Base-by-base conservation (phyloP, 1,140 invertebrate species). In the Drosophila takahashii region DNA sequence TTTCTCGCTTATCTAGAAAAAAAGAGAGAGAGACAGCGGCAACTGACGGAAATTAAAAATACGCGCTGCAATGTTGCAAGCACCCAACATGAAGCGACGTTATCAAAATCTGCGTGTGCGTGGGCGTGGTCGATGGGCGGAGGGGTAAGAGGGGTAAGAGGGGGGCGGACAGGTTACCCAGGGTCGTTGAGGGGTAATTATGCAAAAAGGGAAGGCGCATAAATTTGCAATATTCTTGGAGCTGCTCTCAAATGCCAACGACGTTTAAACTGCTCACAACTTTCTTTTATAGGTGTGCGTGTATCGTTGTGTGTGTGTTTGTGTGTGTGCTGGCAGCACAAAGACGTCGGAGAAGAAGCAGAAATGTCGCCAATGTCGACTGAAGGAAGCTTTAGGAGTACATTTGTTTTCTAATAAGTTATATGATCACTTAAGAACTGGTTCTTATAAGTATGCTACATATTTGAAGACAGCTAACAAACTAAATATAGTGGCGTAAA, bases 61-160 rank as follows among this genome's bases (percentile, higher is more conserved):
- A 89, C 84, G 85, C 85, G 84, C 77, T 89, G 85, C 84, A 89
- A 89, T 87, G 84, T 87, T 87, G 84, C 84, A 89, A 79, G 83
- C 75, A 79, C 79, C 66, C 71, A 79, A 81, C 73, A 56, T 58
- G 65, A 39, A 54, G 77, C 81, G 84, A 89, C 79, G 77, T 89
- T 89, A 89, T 89, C 84, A 89, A 79, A 89, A 90, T 90, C 85
- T 71, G 77, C 67, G 80, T 83, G 84, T 84, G 79, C 79, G 74
- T 86, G 70, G 65, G 79, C 37, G 54, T 51, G 51, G 56, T 15
- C 10, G 34, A 11, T 16, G 57, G 16, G 13, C 2, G 32, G 13
- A 10, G 2, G 11, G 13, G 22, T 22, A 22, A 22, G 18, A 15
- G 37, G 26, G 9, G 32, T 27, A 2, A 13, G 37, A 18, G 39